Conservation (phyloP, 1,140 invertebrate species). For the Triops longicaudatus region DNA sequence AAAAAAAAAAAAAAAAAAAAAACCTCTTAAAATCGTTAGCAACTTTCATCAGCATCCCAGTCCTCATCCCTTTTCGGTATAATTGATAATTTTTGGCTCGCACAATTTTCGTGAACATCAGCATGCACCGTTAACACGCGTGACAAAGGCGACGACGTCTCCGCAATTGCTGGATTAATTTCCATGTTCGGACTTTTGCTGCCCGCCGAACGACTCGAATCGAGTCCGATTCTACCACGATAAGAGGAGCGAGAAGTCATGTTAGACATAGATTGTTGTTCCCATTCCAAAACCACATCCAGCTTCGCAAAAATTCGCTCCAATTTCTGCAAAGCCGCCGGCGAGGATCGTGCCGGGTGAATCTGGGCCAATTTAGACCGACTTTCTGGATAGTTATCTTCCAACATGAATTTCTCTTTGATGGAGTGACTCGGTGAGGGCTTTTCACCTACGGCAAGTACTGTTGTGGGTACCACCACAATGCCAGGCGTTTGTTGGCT, state of each 20-base stretch:
- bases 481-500: background rate
- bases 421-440: background rate
- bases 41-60: background rate
- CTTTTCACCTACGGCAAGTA: background rate
- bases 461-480: background rate
- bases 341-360: background rate
- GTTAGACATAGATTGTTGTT: background rate
- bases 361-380: background rate
- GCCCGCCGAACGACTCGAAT: background rate
- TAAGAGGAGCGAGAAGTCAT: background rate
- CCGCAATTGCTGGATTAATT: background rate
- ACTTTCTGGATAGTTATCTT: background rate
- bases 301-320: conserved; percentile 20
- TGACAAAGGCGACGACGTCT: background rate
- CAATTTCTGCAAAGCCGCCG: conserved; percentile 13
- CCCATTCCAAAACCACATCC: conserved; percentile 21
- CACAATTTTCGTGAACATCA: background rate
- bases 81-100: background rate
- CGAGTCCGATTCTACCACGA: background rate
- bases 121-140: background rate
- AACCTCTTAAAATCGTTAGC: too few species aligned
- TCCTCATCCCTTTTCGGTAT: background rate
- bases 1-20: background rate
- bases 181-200: background rate
- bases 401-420: background rate